Conservation (phyloP, 2,888 invertebrate species). For the Scrobipalpa atriplicella region DNA sequence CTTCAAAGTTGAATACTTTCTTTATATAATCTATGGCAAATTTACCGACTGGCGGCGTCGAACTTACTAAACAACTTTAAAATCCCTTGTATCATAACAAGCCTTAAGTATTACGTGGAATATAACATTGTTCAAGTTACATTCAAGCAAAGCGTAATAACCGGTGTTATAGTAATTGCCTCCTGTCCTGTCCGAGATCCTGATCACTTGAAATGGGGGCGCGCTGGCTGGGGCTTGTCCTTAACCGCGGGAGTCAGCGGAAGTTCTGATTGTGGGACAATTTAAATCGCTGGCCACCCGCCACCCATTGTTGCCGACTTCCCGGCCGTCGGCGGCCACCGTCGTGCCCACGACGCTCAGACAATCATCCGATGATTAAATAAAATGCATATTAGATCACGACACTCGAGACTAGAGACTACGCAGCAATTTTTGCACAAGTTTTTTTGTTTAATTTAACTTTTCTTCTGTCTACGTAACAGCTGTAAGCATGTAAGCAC, state of each 20-base stretch:
- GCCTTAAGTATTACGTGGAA: no score
- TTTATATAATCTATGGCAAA: no score
- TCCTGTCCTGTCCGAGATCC: slow-evolving; percentile 2
- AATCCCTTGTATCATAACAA: no score
- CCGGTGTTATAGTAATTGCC: background rate
- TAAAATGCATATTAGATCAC: slow-evolving; percentile 10
- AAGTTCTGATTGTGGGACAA: slow-evolving; percentile 75
- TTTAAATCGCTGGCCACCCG: slow-evolving; percentile 68
- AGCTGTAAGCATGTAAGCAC: no score
- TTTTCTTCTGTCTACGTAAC: no score
- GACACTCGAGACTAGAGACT: slow-evolving; percentile 5
- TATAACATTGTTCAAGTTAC: background rate
- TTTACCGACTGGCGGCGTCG: no score
- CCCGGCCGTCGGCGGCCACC: slow-evolving; percentile 44
- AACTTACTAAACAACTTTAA: no score
- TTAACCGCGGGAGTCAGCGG: slow-evolving; percentile 55
- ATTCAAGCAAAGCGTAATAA: background rate
- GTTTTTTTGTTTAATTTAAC: background rate
- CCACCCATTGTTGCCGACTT: slow-evolving; percentile 65
- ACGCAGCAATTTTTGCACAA: background rate
- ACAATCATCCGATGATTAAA: slow-evolving; percentile 8
- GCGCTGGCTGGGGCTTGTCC: slow-evolving; percentile 38
- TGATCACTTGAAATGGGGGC: slow-evolving; percentile 1
- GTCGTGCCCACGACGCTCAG: background rate
- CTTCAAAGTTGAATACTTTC: no score